Conservation (phyloP, 1,140 invertebrate genomes). For the Theocolax elegans region DNA sequence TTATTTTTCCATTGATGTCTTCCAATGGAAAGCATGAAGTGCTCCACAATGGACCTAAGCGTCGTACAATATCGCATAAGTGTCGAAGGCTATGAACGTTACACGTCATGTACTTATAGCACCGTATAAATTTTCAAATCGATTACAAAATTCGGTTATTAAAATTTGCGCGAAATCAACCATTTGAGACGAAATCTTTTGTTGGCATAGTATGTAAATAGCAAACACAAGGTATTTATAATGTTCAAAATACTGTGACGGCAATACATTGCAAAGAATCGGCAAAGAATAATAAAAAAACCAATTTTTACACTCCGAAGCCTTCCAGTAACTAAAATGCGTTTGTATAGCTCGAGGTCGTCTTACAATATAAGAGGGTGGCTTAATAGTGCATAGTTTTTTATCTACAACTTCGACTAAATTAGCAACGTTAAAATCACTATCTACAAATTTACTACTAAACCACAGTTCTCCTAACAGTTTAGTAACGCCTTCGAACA, state of each 20-base stretch:
- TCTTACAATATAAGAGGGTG: slow-evolving; percentile 39
- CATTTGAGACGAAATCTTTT: slow-evolving; percentile 2
- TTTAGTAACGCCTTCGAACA: slow-evolving; percentile 36
- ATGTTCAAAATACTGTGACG: slow-evolving; percentile 28
- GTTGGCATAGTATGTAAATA: slow-evolving; percentile 25
- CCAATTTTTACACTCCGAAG: slow-evolving; percentile 36
- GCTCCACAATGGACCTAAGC: slow-evolving; percentile 4
- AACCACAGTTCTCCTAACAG: slow-evolving; percentile 42
- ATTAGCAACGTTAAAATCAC: slow-evolving; percentile 31
- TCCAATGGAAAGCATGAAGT: slow-evolving; percentile 10
- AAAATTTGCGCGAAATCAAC: slow-evolving; percentile 43
- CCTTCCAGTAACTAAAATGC: slow-evolving; percentile 39
- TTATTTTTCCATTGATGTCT: slow-evolving; percentile 15
- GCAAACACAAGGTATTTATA: slow-evolving; percentile 21
- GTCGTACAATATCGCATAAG: neutral
- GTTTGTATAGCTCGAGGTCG: slow-evolving; percentile 26
- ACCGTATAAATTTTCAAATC: neutral
- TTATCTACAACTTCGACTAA: neutral
- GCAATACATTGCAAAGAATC: slow-evolving; percentile 25
- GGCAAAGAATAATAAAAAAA: slow-evolving; percentile 42
- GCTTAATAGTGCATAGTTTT: slow-evolving; percentile 15
- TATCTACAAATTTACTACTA: neutral
- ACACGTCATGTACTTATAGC: slow-evolving; percentile 9
- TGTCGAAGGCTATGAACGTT: neutral
- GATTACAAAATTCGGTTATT: neutral